Evolutionary conservation across 2,888 invertebrate genomes (phyloP).

Genomic region (Tenodera sinensis): DNA sequence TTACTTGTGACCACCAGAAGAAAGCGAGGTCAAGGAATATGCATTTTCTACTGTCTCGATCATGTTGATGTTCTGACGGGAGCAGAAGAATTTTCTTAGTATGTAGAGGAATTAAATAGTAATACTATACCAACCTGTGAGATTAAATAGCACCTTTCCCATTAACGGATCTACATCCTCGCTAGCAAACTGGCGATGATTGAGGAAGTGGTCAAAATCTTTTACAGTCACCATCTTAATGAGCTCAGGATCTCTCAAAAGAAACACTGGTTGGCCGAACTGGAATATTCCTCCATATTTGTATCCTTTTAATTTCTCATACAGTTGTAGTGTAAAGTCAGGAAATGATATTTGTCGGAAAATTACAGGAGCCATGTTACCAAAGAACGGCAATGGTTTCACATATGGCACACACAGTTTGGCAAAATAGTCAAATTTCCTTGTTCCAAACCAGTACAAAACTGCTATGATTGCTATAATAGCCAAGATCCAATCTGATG

Average conservation of each 20-base stretch:
- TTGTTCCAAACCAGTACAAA: not conserved
- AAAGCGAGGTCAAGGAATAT: no score
- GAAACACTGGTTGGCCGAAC: slow-evolving; percentile 35
- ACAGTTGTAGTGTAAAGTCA: not conserved
- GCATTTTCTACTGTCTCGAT: no score
- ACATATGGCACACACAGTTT: not conserved
- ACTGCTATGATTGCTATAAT: no score
- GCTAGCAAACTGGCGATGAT: not conserved
- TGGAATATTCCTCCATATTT: slow-evolving; percentile 46
- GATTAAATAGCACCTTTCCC: not conserved
- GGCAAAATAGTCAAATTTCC: not conserved
- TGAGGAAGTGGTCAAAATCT: slow-evolving; percentile 24
- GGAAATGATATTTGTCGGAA: not conserved
- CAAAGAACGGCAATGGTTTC: not conserved
- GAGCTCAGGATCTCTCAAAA: slow-evolving; percentile 22
- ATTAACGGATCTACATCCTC: not conserved
- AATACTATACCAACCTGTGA: not conserved
- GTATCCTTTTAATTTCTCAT: not conserved
- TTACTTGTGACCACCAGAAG: no score
- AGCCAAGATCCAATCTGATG: no score
- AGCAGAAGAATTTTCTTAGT: no score
- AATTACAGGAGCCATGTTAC: slow-evolving; percentile 16
- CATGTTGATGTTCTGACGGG: no score
- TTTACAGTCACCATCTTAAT: slow-evolving; percentile 22
- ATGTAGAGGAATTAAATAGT: no score